Evolutionary conservation across 2,113 vertebrate genomes (phyloP).

Genomic region (Lycaon pictus): DNA sequence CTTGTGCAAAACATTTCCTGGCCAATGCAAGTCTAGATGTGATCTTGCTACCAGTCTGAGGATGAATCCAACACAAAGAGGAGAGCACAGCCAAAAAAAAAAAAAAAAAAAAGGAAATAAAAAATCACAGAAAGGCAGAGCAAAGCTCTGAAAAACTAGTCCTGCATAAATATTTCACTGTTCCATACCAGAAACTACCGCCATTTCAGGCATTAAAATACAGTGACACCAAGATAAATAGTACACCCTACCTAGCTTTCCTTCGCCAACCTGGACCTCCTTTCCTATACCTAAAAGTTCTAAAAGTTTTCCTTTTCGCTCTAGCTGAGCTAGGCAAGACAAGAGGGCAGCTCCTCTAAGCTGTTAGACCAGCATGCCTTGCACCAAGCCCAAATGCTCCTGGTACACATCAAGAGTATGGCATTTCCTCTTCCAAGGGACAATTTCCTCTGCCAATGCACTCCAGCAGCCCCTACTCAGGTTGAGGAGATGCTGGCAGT

Average conservation of each 20-base stretch:
- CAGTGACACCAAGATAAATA: background rate
- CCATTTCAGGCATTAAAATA: background rate
- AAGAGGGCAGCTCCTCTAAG: background rate
- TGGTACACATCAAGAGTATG: background rate
- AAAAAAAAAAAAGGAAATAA: background rate
- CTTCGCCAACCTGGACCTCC: background rate
- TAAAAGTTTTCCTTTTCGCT: background rate
- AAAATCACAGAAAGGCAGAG: background rate
- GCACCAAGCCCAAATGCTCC: background rate
- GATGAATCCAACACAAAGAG: background rate
- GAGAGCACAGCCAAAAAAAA: background rate
- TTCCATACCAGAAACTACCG: background rate
- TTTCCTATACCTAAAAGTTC: background rate
- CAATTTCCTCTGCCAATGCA: constrained; percentile 54
- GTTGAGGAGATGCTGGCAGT: background rate
- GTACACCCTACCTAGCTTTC: background rate
- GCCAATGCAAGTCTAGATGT: background rate
- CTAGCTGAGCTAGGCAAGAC: background rate
- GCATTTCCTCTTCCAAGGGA: constrained; percentile 66
- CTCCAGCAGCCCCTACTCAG: background rate
- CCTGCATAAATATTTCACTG: background rate
- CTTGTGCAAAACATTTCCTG: constrained; percentile 53
- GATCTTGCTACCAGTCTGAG: background rate
- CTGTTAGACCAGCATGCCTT: background rate
- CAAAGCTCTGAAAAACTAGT: background rate